phyloP scores from a whole-genome alignment of 2,797 vertebrate genomes.

The Diceros bicornis region DNA sequence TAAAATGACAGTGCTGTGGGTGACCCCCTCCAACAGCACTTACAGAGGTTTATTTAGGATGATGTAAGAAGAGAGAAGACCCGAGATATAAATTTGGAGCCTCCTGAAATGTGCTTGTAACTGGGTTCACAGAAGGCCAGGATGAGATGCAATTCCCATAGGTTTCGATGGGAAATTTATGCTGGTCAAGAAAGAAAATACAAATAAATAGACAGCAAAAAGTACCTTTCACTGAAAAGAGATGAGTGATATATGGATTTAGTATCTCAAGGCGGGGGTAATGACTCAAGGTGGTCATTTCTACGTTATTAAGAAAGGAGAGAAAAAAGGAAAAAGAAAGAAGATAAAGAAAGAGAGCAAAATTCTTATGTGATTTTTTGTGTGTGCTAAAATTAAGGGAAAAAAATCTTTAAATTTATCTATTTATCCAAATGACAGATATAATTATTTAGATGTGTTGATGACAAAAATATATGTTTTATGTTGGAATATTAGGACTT shows the following conservation, averaged over 20 bases:
- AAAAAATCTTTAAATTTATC: background rate
- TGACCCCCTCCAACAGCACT: conserved; percentile 38
- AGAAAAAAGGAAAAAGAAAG: background rate
- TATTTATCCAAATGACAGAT: background rate
- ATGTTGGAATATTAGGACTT: background rate
- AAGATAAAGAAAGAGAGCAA: background rate
- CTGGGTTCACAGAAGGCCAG: background rate
- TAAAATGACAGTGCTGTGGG: conserved; percentile 67
- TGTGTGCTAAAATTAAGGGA: background rate
- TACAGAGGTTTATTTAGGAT: conserved; percentile 70
- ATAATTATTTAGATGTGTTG: background rate
- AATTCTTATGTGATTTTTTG: background rate
- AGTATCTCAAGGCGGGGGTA: background rate
- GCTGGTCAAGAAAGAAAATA: background rate
- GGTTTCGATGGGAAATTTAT: background rate
- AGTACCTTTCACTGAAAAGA: background rate
- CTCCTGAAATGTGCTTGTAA: conserved; percentile 25
- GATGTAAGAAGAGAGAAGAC: background rate
- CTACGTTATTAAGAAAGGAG: background rate
- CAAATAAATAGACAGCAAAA: background rate
- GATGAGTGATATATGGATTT: background rate
- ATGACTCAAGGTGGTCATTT: background rate
- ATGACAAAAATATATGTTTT: background rate
- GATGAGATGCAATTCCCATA: background rate
- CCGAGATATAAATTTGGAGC: conserved; percentile 29